Conservation (phyloP, 2,888 invertebrate species). For the Pasiphila rectangulata region DNA sequence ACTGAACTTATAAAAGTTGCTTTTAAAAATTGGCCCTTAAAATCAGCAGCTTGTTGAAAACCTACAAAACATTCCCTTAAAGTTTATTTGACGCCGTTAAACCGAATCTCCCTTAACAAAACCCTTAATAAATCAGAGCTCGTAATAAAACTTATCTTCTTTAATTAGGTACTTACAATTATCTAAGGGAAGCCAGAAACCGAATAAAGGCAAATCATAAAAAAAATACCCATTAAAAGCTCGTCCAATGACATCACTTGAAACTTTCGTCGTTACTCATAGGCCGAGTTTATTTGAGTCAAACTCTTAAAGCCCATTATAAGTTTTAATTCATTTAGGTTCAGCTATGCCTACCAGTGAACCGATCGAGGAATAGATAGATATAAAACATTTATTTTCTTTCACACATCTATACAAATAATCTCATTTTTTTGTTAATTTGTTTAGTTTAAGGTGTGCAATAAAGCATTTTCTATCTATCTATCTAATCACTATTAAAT, state of each 20-base stretch:
- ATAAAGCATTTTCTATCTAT: too few relatives aligned
- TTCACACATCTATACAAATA: too few relatives aligned
- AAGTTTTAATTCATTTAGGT: conserved; percentile 56
- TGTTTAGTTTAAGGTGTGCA: too few relatives aligned
- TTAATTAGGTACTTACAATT: conserved; percentile 30
- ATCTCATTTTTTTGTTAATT: too few relatives aligned
- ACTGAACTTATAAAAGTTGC: too few relatives aligned
- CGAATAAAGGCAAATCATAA: conserved; percentile 31
- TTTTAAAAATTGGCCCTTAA: too few relatives aligned
- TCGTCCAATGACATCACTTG: conserved; percentile 33
- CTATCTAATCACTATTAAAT: too few relatives aligned
- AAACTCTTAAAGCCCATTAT: conserved; percentile 47
- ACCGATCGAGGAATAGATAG: neutral
- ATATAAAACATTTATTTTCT: too few relatives aligned
- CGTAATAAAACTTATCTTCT: conserved; percentile 13
- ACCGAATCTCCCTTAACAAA: neutral
- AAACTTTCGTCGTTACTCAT: conserved; percentile 43
- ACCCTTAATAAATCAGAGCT: conserved; percentile 5
- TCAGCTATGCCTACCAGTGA: neutral
- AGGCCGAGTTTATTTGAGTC: conserved; percentile 49
- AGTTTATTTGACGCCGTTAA: neutral
- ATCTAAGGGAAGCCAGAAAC: conserved; percentile 34
- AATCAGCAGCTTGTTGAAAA: too few relatives aligned
- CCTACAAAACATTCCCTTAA: neutral
- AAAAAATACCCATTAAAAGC: conserved; percentile 26